These are phyloP conservation scores for Acanthopleura granulata DNA, from an alignment of 2,888 invertebrate species.

Conservation along the genomic window DNA sequence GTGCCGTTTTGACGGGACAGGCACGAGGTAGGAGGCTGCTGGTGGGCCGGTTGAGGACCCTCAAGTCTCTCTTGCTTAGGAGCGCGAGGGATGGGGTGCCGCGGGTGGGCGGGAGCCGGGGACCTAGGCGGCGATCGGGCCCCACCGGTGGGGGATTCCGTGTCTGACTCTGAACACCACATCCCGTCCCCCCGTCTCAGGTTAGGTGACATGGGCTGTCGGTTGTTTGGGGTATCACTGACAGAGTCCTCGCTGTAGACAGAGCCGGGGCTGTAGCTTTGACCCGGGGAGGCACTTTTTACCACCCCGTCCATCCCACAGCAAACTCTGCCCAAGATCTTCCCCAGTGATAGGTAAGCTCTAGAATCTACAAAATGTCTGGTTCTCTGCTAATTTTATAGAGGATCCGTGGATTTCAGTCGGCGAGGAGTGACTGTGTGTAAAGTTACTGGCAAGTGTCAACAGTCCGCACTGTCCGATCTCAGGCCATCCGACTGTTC, in stretches of 20 bases:
- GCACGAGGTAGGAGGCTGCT: constrained; percentile 14
- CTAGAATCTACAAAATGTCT: no score
- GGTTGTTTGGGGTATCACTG: not conserved
- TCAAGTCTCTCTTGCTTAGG: not conserved
- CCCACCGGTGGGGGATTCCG: not conserved
- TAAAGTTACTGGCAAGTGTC: no score
- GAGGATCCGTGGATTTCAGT: no score
- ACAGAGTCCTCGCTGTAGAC: constrained; percentile 14
- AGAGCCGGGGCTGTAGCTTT: not conserved
- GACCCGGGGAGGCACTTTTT: constrained; percentile 3
- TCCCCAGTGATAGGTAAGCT: no score
- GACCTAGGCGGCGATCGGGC: not conserved
- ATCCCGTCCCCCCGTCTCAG: constrained; percentile 2
- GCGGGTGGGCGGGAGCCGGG: constrained; percentile 22
- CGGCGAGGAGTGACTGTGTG: no score
- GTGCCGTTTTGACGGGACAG: not conserved
- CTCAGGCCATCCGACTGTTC: constrained; percentile 2
- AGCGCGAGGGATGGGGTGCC: constrained; percentile 14
- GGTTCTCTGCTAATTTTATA: no score
- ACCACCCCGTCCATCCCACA: constrained; percentile 15
- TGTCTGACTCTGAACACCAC: constrained; percentile 4
- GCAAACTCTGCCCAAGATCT: no score
- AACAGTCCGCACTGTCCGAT: no score
- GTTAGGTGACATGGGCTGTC: not conserved
- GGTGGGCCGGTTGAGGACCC: constrained; percentile 8